Conservation (phyloP, 2,888 invertebrate genomes). For the Habroteleia sp. region DNA sequence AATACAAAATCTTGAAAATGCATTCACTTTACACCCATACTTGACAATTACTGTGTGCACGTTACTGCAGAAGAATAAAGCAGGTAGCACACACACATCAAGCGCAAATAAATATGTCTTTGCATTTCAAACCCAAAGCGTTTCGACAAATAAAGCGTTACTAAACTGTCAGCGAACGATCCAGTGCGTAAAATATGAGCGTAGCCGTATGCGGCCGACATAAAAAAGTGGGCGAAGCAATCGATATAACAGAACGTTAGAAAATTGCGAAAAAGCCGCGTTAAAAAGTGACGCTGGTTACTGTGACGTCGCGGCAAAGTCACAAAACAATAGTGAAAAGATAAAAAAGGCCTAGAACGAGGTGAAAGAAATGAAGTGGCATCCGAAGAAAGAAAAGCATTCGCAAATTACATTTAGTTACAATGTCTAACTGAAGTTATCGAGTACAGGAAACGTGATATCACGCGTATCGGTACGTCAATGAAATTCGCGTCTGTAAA, state of each 20-base stretch:
- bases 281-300: conserved; percentile 6
- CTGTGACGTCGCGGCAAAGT: not conserved
- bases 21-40: not conserved
- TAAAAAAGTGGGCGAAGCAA: conserved; percentile 35
- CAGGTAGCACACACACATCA: conserved; percentile 16
- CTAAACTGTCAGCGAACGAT: conserved; percentile 21
- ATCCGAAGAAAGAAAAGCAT: conserved; percentile 10
- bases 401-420: conserved; percentile 28
- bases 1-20: conserved; percentile 8
- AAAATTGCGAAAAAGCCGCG: conserved; percentile 27
- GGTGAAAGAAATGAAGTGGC: conserved; percentile 6
- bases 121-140: conserved; percentile 17
- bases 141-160: conserved; percentile 36
- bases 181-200: conserved; percentile 37
- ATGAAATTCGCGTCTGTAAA: conserved; percentile 58
- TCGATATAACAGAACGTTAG: conserved; percentile 34
- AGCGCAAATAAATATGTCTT: conserved; percentile 31
- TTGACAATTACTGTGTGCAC: conserved; percentile 7
- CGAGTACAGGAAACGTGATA: conserved; percentile 43
- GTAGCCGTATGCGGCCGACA: conserved; percentile 5
- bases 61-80: conserved; percentile 13
- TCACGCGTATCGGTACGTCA: conserved; percentile 49
- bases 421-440: conserved; percentile 46
- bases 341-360: conserved; percentile 3
- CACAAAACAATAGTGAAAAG: conserved; percentile 10